Conservation (phyloP, 1,140 invertebrate genomes). For the Ips typographus region DNA sequence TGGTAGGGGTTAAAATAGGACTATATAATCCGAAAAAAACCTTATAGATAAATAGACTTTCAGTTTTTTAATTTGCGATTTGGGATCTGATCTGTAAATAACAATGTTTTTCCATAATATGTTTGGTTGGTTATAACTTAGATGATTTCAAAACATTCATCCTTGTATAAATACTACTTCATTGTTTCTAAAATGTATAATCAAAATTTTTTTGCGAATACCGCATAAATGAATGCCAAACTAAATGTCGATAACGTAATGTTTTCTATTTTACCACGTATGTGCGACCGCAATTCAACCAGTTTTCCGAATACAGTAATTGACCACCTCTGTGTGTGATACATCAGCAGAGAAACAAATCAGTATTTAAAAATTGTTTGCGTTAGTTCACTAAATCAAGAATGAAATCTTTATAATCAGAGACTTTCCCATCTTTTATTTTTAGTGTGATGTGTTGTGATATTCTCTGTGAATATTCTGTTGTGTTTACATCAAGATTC, state of each 20-base stretch:
- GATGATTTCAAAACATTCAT: too few relatives aligned
- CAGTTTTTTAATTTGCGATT: conserved; percentile 5
- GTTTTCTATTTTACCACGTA: background rate
- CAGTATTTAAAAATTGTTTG: conserved; percentile 39
- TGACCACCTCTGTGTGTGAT: conserved; percentile 41
- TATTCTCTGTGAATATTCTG: conserved; percentile 21
- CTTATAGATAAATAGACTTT: conserved; percentile 9
- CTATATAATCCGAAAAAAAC: conserved; percentile 6
- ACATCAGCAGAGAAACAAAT: conserved; percentile 39
- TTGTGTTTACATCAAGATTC: too few relatives aligned
- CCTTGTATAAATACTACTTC: too few relatives aligned
- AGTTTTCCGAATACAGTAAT: background rate
- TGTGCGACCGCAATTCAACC: background rate
- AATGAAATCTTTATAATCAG: conserved; percentile 30
- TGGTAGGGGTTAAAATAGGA: conserved; percentile 41
- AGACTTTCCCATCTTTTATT: conserved; percentile 10
- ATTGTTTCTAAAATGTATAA: too few relatives aligned
- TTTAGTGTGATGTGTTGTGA: conserved; percentile 34
- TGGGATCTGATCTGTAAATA: conserved; percentile 7
- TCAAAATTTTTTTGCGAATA: too few relatives aligned
- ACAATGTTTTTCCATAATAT: background rate
- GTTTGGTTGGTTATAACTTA: too few relatives aligned
- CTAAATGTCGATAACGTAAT: too few relatives aligned
- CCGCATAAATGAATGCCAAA: too few relatives aligned
- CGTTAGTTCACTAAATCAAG: background rate